phyloP scores from a whole-genome alignment of 2,113 vertebrate species.

The Telmatochromis brachygnathus region DNA sequence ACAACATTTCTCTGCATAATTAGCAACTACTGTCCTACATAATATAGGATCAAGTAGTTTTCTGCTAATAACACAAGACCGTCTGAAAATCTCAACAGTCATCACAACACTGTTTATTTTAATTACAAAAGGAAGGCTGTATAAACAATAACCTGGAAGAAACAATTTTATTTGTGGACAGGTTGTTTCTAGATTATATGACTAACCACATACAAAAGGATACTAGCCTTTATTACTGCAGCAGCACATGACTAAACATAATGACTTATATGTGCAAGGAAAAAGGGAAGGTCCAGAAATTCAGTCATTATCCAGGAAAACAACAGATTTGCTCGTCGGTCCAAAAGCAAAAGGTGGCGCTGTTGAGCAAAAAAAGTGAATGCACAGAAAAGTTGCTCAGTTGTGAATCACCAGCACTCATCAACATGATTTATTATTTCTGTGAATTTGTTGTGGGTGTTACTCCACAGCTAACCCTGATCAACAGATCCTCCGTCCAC shows the following conservation, averaged over 20 bases:
- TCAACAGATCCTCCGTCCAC: neutral
- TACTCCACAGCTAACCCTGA: neutral
- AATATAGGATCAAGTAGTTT: neutral
- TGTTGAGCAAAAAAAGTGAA: neutral
- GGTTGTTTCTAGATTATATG: neutral
- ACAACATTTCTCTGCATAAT: neutral
- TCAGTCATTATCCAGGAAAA: neutral
- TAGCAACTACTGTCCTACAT: neutral
- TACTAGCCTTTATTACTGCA: neutral
- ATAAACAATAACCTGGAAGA: neutral
- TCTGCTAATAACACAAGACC: neutral
- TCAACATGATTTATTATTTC: neutral
- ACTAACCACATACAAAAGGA: neutral
- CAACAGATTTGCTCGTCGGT: neutral
- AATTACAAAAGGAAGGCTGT: neutral
- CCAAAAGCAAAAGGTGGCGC: neutral
- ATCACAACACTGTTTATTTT: neutral
- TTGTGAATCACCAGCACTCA: neutral
- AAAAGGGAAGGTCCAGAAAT: neutral
- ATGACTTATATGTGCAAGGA: rapidly evolving
- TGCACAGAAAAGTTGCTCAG: neutral
- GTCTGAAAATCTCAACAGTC: neutral
- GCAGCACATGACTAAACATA: neutral
- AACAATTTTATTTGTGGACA: neutral
- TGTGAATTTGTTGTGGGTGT: neutral